Conservation (phyloP, 2,113 vertebrate species). For the Argyrosomus japonicus region DNA sequence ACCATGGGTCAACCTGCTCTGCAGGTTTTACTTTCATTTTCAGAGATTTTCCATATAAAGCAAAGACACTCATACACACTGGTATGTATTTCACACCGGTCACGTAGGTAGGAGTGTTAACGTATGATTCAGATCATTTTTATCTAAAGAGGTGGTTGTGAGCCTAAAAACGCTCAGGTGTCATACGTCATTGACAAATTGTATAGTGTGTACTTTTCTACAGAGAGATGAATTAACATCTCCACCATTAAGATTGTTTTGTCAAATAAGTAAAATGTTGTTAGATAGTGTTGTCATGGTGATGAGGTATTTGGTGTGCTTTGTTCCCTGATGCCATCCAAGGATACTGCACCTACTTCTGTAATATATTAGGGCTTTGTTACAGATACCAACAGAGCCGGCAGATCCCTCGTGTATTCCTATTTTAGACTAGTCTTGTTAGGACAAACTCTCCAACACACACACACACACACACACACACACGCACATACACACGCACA, state of each 20-base stretch:
- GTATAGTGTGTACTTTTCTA: too few relatives aligned
- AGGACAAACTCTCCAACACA: conserved; percentile 20
- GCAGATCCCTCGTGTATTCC: conserved; percentile 56
- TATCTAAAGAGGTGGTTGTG: background rate
- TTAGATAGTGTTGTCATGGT: conserved; percentile 12
- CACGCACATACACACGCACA: conserved; percentile 15
- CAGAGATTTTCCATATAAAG: background rate
- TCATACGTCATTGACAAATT: background rate
- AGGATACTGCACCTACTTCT: conserved; percentile 27
- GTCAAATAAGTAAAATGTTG: background rate
- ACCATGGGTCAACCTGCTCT: background rate
- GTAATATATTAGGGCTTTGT: conserved; percentile 45
- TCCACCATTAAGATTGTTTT: background rate
- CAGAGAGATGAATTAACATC: too few relatives aligned
- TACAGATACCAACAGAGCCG: conserved; percentile 48
- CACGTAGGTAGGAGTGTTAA: background rate
- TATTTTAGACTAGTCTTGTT: conserved; percentile 62
- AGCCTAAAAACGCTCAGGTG: background rate
- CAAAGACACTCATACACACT: background rate
- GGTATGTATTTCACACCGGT: background rate
- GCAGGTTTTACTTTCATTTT: background rate
- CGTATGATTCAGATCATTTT: background rate
- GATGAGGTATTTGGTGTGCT: background rate
- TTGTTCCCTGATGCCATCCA: conserved; percentile 21
- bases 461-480: conserved; percentile 23